Base-by-base conservation (phyloP, 1,140 invertebrate species). In the Apis florea region DNA sequence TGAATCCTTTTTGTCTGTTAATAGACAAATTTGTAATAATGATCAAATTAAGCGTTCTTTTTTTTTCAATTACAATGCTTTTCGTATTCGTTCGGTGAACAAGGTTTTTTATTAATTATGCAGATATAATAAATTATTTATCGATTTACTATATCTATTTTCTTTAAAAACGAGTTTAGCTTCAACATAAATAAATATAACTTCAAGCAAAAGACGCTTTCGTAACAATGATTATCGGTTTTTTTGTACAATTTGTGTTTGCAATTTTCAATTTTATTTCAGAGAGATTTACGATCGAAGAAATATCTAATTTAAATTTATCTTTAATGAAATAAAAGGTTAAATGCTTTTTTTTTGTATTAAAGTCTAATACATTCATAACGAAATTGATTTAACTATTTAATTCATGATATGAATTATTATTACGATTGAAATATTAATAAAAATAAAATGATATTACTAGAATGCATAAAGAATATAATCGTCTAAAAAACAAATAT, bases 1-100 rank as follows among this genome's bases (percentile, higher is more conserved):
- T 47, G 26, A 15, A 15, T 4, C 19, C 21, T 17, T 9, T n/a
- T 40, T 40, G 21, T 10, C 19, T 47, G 47, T 71, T 83, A 87
- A 80, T 85, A 40, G 61, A 74, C 53, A 71, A 56, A 61, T 66
- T 74, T 74, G 53, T 74, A 74, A 61, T 74, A 80, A 80, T 73
- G 53, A n/a, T 2, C 13, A 51, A 53, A 80, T 74, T 49, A 66
- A 19, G 31, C 51, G 51, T 56, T 74, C 70, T 79, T 58, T 66
- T 51, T 69, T 64, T 49, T 63, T 49, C 21, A 53, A 71, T 26
- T 21, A 21, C n/a, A 12, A 9, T 13, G 13, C 47, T 19, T 21
- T 59, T 59, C 49, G 58, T 54, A 49, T 63, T 69, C 67, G 31
- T 19, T 56, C 58, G 24, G 31, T 24, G n/a, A 67, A n/a, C 47